Base-by-base conservation (phyloP, 2,888 invertebrate species). In the Tetragonisca angustula region DNA sequence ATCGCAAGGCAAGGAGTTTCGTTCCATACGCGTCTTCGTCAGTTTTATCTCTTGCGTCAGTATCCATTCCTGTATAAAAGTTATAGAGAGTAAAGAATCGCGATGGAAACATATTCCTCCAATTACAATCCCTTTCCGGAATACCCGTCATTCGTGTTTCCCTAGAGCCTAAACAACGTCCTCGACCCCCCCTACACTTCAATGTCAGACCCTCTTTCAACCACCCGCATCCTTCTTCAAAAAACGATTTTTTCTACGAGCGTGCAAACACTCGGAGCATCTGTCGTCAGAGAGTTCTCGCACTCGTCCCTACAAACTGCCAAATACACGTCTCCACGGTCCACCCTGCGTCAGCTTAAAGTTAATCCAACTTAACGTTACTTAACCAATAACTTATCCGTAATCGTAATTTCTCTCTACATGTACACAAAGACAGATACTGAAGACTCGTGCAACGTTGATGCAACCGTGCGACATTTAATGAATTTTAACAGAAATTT, bases 261-360 rank as follows among this genome's bases (percentile, higher is more conserved):
- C n/a, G 76, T 68, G 76, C 27, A 76, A 76, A 76, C 76, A 68
- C 68, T 68, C 68, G 11, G 4, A 50, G 32, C 50, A 68, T 76
- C 68, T 24, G 50, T 52, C 62, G 73, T 49, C 27, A 24, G 21
- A 43, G 49, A 68, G 75, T 43, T 15, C 75, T 59, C 56, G 15
- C 21, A 32, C 19, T 24, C 43, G 36, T 59, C 56, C 69, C 19
- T 0, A 32, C 6, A 19, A 69, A 69, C 76, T 69, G 50, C 59
- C 59, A 76, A 61, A 76, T 54, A 50, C 59, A 50, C 49, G 56
- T 19, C 52, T 50, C 13, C 19, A 0, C 32, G 9, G 9, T 43
- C 1, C 1, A 0, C 43, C 43, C 43, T 11, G 43, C 9, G 9
- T 43, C 43, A 11, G 43, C 43, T 43, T 43, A 43, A 43, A 43